These are phyloP conservation scores for Paracyclopina nana DNA, from an alignment of 1,140 invertebrate genomes.

Conservation along the genomic window DNA sequence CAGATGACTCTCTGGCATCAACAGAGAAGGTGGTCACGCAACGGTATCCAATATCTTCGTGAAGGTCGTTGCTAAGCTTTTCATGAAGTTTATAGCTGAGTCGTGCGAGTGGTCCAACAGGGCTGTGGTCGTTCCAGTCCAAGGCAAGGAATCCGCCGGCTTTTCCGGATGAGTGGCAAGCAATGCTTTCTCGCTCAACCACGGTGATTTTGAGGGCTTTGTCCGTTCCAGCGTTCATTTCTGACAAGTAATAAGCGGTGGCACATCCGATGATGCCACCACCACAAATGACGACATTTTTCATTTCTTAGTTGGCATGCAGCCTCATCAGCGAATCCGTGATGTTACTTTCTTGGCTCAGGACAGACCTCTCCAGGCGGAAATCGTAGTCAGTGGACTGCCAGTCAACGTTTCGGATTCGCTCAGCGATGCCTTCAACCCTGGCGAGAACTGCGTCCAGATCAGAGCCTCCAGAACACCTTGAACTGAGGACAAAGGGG, in stretches of 20 bases:
- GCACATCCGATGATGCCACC: constrained; percentile 16
- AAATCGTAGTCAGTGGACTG: background rate
- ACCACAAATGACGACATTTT: constrained; percentile 12
- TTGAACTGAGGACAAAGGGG: no score
- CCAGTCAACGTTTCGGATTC: no score
- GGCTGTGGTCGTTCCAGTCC: constrained; percentile 6
- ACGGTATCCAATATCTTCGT: constrained; percentile 1
- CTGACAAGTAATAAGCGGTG: constrained; percentile 13
- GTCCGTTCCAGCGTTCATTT: background rate
- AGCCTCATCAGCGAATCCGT: no score
- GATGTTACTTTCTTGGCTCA: no score
- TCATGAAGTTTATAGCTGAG: constrained; percentile 14
- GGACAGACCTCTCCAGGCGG: background rate
- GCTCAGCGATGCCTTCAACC: no score
- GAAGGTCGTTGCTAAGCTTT: background rate
- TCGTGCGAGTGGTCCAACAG: background rate
- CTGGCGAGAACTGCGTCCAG: no score
- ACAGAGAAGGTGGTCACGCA: constrained; percentile 4
- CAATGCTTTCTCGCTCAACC: constrained; percentile 4
- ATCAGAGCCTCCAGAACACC: no score
- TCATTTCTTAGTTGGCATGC: no score
- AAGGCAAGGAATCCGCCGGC: constrained; percentile 13
- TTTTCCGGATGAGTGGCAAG: constrained; percentile 1
- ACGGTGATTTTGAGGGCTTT: background rate
- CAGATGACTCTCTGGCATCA: background rate